These are phyloP conservation scores for Melanophora roralis DNA, from an alignment of 2,888 invertebrate species.

Conservation along the genomic window DNA sequence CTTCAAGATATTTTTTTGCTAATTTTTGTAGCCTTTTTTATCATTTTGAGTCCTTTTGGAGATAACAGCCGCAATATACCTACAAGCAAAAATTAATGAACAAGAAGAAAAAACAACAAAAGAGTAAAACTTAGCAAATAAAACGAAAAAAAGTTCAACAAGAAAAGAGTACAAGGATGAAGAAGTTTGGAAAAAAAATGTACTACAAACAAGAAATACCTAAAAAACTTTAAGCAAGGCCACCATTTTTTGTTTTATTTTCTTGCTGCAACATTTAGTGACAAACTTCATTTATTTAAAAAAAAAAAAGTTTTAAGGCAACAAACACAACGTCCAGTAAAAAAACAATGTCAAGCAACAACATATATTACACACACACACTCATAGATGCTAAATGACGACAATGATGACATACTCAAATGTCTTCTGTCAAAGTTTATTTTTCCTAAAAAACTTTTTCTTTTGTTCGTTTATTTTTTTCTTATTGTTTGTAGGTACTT, in stretches of 20 bases:
- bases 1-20: constrained; percentile 46
- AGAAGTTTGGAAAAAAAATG: constrained; percentile 14
- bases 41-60: constrained; percentile 27
- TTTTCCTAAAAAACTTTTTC: neutral
- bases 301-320: constrained; percentile 36
- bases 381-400: constrained; percentile 19
- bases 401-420: constrained; percentile 59
- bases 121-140: constrained; percentile 24
- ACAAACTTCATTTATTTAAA: constrained; percentile 42
- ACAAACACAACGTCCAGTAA: constrained; percentile 35
- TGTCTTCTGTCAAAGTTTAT: constrained; percentile 47
- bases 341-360: constrained; percentile 19
- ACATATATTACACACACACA: constrained; percentile 11
- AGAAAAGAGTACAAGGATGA: constrained; percentile 32
- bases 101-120: constrained; percentile 13
- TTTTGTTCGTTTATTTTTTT: constrained; percentile 13
- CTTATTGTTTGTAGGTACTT: constrained; percentile 22
- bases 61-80: constrained; percentile 64
- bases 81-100: constrained; percentile 55
- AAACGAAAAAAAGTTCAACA: constrained; percentile 46
- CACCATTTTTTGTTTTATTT: constrained; percentile 62
- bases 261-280: constrained; percentile 41
- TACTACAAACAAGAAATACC: neutral
- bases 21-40: constrained; percentile 11
- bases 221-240: constrained; percentile 64